These are phyloP conservation scores for Pelmatolapia mariae DNA, from an alignment of 2,113 vertebrate species.

Conservation along the genomic window DNA sequence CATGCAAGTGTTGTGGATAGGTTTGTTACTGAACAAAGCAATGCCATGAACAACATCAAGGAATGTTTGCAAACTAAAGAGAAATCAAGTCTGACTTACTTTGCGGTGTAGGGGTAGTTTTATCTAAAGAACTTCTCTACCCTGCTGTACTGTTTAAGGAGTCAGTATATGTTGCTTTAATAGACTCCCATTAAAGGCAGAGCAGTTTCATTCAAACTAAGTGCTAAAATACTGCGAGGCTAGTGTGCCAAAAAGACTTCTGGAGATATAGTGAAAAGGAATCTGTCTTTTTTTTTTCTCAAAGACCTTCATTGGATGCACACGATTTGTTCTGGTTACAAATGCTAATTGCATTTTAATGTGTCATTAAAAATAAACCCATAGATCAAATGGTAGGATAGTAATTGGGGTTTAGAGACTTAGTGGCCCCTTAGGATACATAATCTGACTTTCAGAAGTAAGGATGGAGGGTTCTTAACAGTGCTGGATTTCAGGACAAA, in stretches of 20 bases:
- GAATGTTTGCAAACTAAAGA: background rate
- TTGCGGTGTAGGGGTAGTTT: background rate
- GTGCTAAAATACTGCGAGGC: constrained; percentile 21
- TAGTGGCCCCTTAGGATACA: constrained; percentile 54
- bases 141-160: background rate
- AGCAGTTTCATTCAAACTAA: constrained; percentile 28
- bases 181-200: constrained; percentile 45
- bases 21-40: background rate
- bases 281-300: constrained; percentile 34
- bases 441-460: constrained; percentile 56
- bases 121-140: background rate
- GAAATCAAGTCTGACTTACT: background rate
- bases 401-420: constrained; percentile 68
- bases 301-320: constrained; percentile 58
- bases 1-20: background rate
- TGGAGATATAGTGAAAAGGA: constrained; percentile 18
- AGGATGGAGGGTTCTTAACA: background rate
- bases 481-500: constrained; percentile 21
- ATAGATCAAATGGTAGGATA: constrained; percentile 69
- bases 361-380: constrained; percentile 73
- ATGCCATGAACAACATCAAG: background rate
- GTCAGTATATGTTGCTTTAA: constrained; percentile 47
- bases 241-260: constrained; percentile 10
- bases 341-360: constrained; percentile 79
- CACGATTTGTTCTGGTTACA: constrained; percentile 69